These are phyloP conservation scores for Probaryconus sp. DNA, from an alignment of 1,140 invertebrate genomes.

Conservation along the genomic window DNA sequence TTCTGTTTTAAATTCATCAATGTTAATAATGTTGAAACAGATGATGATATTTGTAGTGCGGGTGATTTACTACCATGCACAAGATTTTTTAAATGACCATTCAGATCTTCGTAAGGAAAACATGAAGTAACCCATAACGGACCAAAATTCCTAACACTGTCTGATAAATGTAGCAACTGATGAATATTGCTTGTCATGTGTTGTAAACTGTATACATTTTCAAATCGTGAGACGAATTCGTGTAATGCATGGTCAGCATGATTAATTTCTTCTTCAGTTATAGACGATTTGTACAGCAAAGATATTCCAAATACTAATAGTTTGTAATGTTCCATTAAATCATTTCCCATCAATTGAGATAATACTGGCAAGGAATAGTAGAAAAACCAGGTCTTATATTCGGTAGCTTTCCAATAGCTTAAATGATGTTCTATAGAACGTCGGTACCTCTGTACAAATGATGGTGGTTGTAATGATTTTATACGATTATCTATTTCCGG, in stretches of 20 bases:
- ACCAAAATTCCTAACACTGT: slow-evolving; percentile 3
- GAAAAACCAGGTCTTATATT: slow-evolving; percentile 36
- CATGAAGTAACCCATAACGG: slow-evolving; percentile 11
- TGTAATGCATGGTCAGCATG: no score
- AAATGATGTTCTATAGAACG: slow-evolving; percentile 5
- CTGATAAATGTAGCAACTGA: slow-evolving; percentile 11
- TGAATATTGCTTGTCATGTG: no score
- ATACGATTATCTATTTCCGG: slow-evolving; percentile 14
- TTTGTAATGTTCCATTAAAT: neutral
- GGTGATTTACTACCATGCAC: slow-evolving; percentile 14
- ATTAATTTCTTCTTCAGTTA: no score
- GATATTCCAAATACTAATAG: neutral
- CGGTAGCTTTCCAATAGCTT: slow-evolving; percentile 17
- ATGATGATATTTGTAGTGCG: slow-evolving; percentile 12
- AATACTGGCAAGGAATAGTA: slow-evolving; percentile 22
- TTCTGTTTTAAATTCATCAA: neutral
- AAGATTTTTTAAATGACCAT: slow-evolving; percentile 13
- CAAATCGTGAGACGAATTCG: no score
- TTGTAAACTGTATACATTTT: no score
- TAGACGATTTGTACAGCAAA: no score
- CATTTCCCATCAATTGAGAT: slow-evolving; percentile 3
- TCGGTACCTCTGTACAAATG: no score
- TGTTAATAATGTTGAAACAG: neutral
- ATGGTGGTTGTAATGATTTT: slow-evolving; percentile 28
- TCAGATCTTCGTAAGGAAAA: slow-evolving; percentile 32